Conservation (phyloP, 2,797 vertebrate genomes). For the Cyprinodon diabolis region DNA sequence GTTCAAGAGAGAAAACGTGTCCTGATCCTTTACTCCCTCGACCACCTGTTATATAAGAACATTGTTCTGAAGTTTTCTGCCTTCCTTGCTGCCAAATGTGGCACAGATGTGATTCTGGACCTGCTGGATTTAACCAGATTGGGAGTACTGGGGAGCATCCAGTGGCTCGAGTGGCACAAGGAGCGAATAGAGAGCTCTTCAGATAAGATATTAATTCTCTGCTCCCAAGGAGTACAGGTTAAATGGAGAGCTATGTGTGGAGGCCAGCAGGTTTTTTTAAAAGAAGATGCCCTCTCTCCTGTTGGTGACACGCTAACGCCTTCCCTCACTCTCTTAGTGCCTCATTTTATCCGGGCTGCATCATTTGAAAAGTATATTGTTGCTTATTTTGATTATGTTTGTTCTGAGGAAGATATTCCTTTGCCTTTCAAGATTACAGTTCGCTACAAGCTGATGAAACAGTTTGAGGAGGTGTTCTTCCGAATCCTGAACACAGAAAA, state of each 20-base stretch:
- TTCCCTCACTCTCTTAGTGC: conserved; percentile 87
- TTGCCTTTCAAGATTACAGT: conserved; percentile 86
- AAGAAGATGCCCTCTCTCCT: conserved; percentile 81
- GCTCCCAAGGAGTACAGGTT: conserved; percentile 88
- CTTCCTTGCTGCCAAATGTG: conserved; percentile 87
- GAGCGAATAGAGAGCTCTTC: conserved; percentile 82
- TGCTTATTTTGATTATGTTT: conserved; percentile 89
- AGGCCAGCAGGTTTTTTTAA: conserved; percentile 76
- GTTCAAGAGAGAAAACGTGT: conserved; percentile 74
- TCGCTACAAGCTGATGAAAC: conserved; percentile 88
- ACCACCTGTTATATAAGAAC: conserved; percentile 88
- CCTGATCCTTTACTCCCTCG: conserved; percentile 91
- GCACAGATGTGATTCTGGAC: conserved; percentile 90
- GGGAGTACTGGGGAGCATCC: conserved; percentile 83
- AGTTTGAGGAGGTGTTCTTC: conserved; percentile 93
- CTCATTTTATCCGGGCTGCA: conserved; percentile 84
- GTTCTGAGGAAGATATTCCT: conserved; percentile 84
- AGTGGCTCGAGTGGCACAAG: conserved; percentile 90
- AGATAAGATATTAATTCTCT: conserved; percentile 91
- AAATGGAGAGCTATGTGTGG: conserved; percentile 94
- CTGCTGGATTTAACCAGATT: conserved; percentile 85
- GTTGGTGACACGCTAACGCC: conserved; percentile 90
- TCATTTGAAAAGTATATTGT: conserved; percentile 91
- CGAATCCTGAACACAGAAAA: conserved; percentile 90
- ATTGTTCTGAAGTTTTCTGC: conserved; percentile 89